Base-by-base conservation (phyloP, 2,888 invertebrate genomes). In the Pterobdella sp. region DNA sequence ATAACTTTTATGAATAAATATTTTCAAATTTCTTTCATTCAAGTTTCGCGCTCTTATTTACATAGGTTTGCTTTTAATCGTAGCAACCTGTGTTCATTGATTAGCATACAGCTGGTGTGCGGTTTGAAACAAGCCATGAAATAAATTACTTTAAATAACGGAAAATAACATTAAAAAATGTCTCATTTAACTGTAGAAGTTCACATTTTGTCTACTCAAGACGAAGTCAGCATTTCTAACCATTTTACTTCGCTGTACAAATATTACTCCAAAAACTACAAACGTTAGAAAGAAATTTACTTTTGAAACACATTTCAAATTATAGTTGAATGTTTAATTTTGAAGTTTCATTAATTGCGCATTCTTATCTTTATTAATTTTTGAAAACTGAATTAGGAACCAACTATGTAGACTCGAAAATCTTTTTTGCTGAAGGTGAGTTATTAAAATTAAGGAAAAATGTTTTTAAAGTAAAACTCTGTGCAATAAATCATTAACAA, bases 191-290 rank as follows among this genome's bases (percentile, higher is more conserved):
- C 10, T 18, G 14, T 56, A 7, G 60, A 56, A 56, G 60, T 26
- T 7, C 60, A 56, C 60, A 14, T 56, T n/a, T 14, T 7, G n/a
- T 56, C 60, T 4, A 4, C 26, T 22, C n/a, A 56, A 56, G n/a
- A 56, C 4, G 3, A 56, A 4, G 18, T 18, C 4, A 56, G 26
- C 4, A n/a, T 56, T 56, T n/a, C 60, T 56, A 26, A 56, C n/a
- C n/a, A 56, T 3, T 14, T 4, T n/a, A 26, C n/a, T n/a, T 56
- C 60, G 26, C 4, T 56, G 4, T 56, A 56, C n/a, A 56, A 56
- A n/a, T 56, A 56, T 56, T 56, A 56, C 60, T 18, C 7, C 60
- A 56, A 56, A 22, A 56, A 56, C 60, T 56, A 56, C 26, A 26
- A 56, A 56, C 18, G 60, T 56, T 56, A 56, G 60, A 26, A 26